Conservation (phyloP, 1,140 invertebrate genomes). For the Rhyzopertha dominica region DNA sequence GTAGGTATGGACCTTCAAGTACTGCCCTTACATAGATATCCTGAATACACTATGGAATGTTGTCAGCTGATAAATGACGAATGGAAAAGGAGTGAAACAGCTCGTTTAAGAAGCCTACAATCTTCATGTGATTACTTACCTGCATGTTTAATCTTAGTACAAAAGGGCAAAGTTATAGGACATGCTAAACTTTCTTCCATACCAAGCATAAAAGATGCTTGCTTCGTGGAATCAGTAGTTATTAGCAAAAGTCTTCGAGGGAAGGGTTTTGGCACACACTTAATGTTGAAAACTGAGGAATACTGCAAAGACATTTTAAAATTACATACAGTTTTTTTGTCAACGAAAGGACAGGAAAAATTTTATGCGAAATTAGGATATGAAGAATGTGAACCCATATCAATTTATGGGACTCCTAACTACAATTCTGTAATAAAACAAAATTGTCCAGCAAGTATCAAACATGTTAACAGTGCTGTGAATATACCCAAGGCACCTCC, state of each 20-base stretch:
- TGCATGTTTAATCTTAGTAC: constrained; percentile 62
- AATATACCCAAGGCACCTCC: too few relatives aligned
- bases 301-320: constrained; percentile 57
- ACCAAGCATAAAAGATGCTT: constrained; percentile 58
- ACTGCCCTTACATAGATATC: constrained; percentile 62
- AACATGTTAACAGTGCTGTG: too few relatives aligned
- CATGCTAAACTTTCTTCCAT: constrained; percentile 70
- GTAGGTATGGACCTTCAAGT: constrained; percentile 43
- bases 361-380: constrained; percentile 76
- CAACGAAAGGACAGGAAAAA: constrained; percentile 68
- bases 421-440: too few relatives aligned
- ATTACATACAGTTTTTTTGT: constrained; percentile 63
- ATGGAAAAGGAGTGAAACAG: constrained; percentile 72
- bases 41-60: constrained; percentile 61
- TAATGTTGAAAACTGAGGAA: constrained; percentile 65
- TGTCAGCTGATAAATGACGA: constrained; percentile 71
- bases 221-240: constrained; percentile 73
- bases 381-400: constrained; percentile 59
- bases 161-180: constrained; percentile 58
- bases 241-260: constrained; percentile 62
- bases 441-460: too few relatives aligned
- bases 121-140: constrained; percentile 66
- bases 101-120: constrained; percentile 64
- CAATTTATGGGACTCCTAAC: constrained; percentile 57
- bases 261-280: constrained; percentile 65